These are phyloP conservation scores for Colinus virginianus DNA, from an alignment of 2,113 vertebrate genomes.

Conservation along the genomic window DNA sequence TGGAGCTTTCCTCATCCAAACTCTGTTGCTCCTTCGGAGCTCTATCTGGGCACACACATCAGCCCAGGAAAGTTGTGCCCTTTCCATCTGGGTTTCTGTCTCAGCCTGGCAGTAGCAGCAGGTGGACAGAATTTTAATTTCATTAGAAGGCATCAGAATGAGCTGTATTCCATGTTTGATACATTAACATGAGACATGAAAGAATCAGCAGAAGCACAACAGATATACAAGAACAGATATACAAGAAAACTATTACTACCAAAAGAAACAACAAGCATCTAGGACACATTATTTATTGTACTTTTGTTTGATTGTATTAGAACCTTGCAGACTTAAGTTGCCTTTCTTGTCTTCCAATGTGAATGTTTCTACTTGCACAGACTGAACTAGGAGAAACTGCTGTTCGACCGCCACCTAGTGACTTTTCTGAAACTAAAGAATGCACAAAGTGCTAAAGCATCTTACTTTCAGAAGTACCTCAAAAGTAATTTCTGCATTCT, in stretches of 20 bases:
- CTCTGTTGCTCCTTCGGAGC: not conserved
- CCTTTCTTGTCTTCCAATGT: not conserved
- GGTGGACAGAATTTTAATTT: not conserved
- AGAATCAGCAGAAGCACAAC: not conserved
- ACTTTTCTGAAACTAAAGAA: not conserved
- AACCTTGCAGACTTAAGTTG: not conserved
- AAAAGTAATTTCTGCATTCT: not conserved
- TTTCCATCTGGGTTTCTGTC: not conserved
- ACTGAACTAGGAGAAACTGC: not conserved
- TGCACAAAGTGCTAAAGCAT: not conserved
- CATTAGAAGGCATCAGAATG: not conserved
- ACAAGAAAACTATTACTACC: not conserved
- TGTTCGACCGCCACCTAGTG: conserved; percentile 47
- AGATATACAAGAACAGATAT: not conserved
- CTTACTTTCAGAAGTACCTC: not conserved
- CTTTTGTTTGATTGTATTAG: not conserved
- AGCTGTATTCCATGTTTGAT: not conserved
- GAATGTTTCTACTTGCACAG: not conserved
- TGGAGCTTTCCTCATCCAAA: not conserved
- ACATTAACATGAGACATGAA: not conserved
- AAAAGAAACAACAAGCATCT: not conserved
- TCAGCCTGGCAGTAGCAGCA: not conserved
- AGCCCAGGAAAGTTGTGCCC: not conserved
- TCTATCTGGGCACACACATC: not conserved
- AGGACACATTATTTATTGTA: not conserved